Conservation (phyloP, 2,888 invertebrate species). For the Blastobasis adustella region DNA sequence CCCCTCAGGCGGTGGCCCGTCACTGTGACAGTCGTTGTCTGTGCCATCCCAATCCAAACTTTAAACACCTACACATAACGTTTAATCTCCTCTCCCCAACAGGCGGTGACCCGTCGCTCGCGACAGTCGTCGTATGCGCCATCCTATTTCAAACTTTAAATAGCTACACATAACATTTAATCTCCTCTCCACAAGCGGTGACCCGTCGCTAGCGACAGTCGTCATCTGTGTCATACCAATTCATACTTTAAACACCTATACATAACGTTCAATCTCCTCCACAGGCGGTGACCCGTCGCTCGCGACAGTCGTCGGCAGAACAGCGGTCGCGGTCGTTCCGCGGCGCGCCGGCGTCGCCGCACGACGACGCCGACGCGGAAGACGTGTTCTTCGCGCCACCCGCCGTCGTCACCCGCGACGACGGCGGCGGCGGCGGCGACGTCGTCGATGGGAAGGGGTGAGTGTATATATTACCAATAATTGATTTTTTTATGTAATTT, state of each 20-base stretch:
- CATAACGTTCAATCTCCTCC: not conserved
- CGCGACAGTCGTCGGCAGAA: constrained; percentile 71
- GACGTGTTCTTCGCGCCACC: constrained; percentile 60
- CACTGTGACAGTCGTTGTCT: too few relatives aligned
- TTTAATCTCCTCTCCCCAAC: constrained; percentile 2
- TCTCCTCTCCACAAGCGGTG: too few relatives aligned
- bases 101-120: constrained; percentile 31
- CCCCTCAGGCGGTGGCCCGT: too few relatives aligned
- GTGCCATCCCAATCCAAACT: too few relatives aligned
- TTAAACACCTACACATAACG: too few relatives aligned
- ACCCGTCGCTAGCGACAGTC: too few relatives aligned
- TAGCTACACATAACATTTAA: too few relatives aligned
- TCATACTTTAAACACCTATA: too few relatives aligned
- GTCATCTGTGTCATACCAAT: too few relatives aligned
- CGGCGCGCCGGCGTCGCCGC: constrained; percentile 60
- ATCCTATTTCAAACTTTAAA: too few relatives aligned
- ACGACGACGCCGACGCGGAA: constrained; percentile 54
- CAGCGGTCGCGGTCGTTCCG: constrained; percentile 85
- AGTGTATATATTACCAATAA: constrained; percentile 26
- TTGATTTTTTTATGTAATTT: too few relatives aligned
- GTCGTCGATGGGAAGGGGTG: constrained; percentile 57
- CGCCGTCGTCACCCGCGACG: constrained; percentile 71
- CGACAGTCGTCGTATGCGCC: too few relatives aligned
- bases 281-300: constrained; percentile 75
- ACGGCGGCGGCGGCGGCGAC: constrained; percentile 63